phyloP scores from a whole-genome alignment of 1,140 invertebrate species.

The Sarcophaga bullata region DNA sequence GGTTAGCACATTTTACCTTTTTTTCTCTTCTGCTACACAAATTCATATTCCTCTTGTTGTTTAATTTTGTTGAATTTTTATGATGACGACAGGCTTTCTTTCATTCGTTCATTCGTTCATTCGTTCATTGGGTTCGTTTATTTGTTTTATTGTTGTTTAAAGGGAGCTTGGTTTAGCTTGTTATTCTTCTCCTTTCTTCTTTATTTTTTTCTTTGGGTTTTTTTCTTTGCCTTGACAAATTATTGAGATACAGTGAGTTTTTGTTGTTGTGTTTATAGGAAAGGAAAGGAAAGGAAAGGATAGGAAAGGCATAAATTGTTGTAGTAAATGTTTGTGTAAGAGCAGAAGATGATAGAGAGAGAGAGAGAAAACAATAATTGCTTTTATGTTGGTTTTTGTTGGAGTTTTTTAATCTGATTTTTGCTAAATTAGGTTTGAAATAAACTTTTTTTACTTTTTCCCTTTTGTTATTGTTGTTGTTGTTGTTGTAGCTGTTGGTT shows the following conservation, averaged over 20 bases:
- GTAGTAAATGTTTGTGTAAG: too few species aligned
- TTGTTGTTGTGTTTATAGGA: too few species aligned
- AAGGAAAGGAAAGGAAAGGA: not conserved
- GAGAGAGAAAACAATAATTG: slow-evolving; percentile 9
- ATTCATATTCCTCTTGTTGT: too few species aligned
- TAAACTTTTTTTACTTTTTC: not conserved
- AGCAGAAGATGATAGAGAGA: too few species aligned
- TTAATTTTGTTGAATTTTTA: too few species aligned
- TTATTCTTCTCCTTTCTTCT: not conserved
- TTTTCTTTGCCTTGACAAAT: not conserved
- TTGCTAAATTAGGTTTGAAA: slow-evolving; percentile 26
- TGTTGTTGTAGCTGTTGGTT: not conserved
- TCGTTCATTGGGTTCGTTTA: too few species aligned
- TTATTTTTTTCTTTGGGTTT: not conserved
- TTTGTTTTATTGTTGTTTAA: too few species aligned
- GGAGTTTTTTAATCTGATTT: slow-evolving; percentile 21
- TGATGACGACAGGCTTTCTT: too few species aligned
- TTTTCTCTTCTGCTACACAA: not conserved
- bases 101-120: too few species aligned
- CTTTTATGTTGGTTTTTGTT: slow-evolving; percentile 12
- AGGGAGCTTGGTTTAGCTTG: too few species aligned
- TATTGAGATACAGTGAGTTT: not conserved
- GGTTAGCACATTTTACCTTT: not conserved
- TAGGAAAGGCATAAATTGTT: too few species aligned
- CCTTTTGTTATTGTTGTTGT: not conserved